Evolutionary conservation across 2,888 invertebrate genomes (phyloP).

Genomic region (Epinotia bilunana): DNA sequence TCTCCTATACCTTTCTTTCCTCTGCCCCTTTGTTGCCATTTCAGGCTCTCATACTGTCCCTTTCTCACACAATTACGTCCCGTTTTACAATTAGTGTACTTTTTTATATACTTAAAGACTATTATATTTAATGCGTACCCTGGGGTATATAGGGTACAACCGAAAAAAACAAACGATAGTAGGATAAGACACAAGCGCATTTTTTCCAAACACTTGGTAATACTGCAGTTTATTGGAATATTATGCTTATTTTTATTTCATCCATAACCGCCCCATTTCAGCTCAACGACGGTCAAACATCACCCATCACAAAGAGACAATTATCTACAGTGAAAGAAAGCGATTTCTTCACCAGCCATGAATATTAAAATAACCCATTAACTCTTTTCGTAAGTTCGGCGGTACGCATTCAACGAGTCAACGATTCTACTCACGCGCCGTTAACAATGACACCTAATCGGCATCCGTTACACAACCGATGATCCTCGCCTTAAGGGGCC

Average conservation of each 20-base stretch:
- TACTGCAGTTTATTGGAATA: conserved; percentile 36
- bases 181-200: no score
- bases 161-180: no score
- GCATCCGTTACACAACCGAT: conserved; percentile 72
- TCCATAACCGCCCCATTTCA: conserved; percentile 50
- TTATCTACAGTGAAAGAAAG: conserved; percentile 64
- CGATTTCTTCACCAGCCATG: conserved; percentile 71
- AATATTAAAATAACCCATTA: conserved; percentile 71
- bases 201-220: no score
- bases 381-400: conserved; percentile 65
- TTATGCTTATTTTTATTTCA: conserved; percentile 46
- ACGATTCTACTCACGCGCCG: conserved; percentile 66
- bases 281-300: conserved; percentile 55
- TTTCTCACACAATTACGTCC: no score
- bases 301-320: conserved; percentile 56
- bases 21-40: no score
- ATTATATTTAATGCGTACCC: no score
- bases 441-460: conserved; percentile 81
- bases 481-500: conserved; percentile 75
- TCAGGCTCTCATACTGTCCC: no score
- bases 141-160: no score
- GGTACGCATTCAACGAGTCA: conserved; percentile 34
- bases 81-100: no score
- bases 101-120: no score
- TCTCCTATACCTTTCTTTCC: no score